Conservation (phyloP, 1,140 invertebrate genomes). For the Hermatobates lingyangjiaoensis region DNA sequence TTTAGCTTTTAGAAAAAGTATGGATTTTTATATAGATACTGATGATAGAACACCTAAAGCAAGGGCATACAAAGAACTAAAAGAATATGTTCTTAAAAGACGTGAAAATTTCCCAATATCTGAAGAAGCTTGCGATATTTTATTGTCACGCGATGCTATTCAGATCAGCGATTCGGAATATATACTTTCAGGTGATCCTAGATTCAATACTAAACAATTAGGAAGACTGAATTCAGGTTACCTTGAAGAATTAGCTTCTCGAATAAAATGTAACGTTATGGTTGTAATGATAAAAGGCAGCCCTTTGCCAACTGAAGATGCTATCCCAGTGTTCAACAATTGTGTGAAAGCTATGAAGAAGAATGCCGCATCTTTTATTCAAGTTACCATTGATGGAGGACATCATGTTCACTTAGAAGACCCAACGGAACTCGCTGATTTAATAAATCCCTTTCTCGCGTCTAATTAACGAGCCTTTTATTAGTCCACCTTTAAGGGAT, state of each 20-base stretch:
- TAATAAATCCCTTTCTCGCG: constrained; percentile 40
- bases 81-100: not conserved
- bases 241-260: constrained; percentile 17
- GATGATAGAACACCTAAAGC: not conserved
- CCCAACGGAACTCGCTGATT: constrained; percentile 41
- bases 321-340: not conserved
- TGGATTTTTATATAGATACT: not conserved
- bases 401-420: constrained; percentile 68
- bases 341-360: constrained; percentile 10
- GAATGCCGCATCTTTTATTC: constrained; percentile 33
- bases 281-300: constrained; percentile 8
- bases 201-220: constrained; percentile 29
- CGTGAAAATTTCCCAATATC: not conserved
- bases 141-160: constrained; percentile 48
- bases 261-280: constrained; percentile 6
- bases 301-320: not conserved
- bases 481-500: no score
- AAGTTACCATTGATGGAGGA: constrained; percentile 48
- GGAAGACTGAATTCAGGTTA: constrained; percentile 9
- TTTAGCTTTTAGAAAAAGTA: not conserved
- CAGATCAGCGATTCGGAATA: constrained; percentile 26
- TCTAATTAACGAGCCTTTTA: no score
- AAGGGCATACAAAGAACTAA: not conserved
- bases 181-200: constrained; percentile 44
- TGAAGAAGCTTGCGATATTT: constrained; percentile 35